Percentiles rank a stretch among this genome's conserved stretches.
These are phyloP conservation scores for Lacerta viridis DNA, from an alignment of 2,797 vertebrate species.

Conservation along the genomic window DNA sequence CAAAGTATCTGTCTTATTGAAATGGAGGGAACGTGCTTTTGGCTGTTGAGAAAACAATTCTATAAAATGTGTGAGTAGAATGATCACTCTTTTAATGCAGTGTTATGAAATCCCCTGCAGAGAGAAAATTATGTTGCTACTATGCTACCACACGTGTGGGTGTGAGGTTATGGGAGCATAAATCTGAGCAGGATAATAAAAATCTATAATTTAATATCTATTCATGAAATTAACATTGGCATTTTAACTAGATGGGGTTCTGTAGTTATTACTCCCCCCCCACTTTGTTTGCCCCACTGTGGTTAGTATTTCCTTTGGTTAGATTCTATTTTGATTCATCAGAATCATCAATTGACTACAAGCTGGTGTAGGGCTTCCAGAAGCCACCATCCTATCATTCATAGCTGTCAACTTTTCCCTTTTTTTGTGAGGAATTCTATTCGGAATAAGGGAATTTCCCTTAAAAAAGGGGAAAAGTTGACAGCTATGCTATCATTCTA, in stretches of 20 bases:
- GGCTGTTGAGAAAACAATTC: conserved; percentile 6
- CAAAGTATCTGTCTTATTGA: background rate
- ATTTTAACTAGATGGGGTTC: background rate
- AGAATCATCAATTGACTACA: background rate
- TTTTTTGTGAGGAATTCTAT: too few species aligned
- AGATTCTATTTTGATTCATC: conserved; percentile 7
- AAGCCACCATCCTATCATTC: background rate
- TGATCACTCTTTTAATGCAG: background rate
- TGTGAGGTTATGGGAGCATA: conserved; percentile 8
- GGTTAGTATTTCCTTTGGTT: background rate
- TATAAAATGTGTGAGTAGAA: conserved; percentile 15
- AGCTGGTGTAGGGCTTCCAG: background rate
- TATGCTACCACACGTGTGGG: conserved; percentile 1
- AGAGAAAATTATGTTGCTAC: background rate
- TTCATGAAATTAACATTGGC: conserved; percentile 23
- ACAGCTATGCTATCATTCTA: background rate
- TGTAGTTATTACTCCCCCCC: background rate
- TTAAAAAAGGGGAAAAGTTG: too few species aligned
- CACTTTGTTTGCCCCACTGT: background rate
- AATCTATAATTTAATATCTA: conserved; percentile 25
- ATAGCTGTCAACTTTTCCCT: too few species aligned
- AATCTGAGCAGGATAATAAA: conserved; percentile 37
- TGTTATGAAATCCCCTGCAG: conserved; percentile 1
- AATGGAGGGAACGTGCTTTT: background rate
- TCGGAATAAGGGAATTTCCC: too few species aligned